These are phyloP conservation scores for Drosophila repletoides DNA, from an alignment of 1,140 invertebrate genomes.

Conservation along the genomic window DNA sequence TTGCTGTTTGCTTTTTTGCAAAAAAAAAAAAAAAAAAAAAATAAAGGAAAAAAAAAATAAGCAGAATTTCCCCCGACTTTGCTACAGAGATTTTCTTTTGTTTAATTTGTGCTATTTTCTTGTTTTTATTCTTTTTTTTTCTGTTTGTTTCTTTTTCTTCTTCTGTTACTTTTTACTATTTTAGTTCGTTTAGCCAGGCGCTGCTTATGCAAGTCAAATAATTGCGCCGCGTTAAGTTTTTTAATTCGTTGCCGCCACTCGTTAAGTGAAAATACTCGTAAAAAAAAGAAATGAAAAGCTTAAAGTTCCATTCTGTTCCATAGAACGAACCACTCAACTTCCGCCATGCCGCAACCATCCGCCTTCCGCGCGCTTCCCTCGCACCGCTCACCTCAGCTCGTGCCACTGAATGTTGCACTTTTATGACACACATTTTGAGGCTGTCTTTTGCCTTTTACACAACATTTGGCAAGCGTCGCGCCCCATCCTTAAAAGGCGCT, in stretches of 20 bases:
- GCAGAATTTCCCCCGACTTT: conserved; percentile 31
- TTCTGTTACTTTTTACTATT: not conserved
- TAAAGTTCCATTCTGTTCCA: conserved; percentile 1
- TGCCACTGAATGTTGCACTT: conserved; percentile 50
- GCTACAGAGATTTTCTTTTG: conserved; percentile 56
- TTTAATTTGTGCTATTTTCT: conserved; percentile 61
- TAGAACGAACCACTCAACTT: not conserved
- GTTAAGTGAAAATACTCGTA: conserved; percentile 54
- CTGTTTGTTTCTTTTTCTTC: conserved; percentile 4
- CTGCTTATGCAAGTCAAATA: conserved; percentile 70
- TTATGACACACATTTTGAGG: conserved; percentile 69
- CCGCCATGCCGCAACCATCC: not conserved
- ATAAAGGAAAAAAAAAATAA: too few relatives aligned
- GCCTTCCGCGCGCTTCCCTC: conserved; percentile 9
- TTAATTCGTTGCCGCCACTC: conserved; percentile 57
- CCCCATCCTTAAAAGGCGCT: conserved; percentile 21
- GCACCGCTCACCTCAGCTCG: conserved; percentile 23
- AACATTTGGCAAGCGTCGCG: conserved; percentile 72
- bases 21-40: too few relatives aligned
- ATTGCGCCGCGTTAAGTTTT: conserved; percentile 65
- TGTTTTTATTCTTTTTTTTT: conserved; percentile 27
- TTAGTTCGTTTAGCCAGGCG: conserved; percentile 4
- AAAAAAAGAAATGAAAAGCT: conserved; percentile 37
- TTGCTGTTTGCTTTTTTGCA: conserved; percentile 71
- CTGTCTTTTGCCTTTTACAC: conserved; percentile 63